These are phyloP conservation scores for Calliopsis andreniformis DNA, from an alignment of 1,140 invertebrate genomes.

Conservation along the genomic window DNA sequence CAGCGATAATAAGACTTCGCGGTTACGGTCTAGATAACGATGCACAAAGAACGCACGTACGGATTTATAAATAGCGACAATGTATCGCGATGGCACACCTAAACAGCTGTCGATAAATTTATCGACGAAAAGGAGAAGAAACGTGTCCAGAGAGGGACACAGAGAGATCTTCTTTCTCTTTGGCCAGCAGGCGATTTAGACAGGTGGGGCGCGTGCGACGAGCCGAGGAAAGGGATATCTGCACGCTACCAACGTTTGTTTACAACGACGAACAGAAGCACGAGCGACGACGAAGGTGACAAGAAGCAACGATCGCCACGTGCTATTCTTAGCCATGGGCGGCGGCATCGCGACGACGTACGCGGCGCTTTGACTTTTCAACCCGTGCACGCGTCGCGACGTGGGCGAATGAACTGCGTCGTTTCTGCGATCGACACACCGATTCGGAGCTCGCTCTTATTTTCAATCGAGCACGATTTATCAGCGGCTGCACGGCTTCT, in stretches of 20 bases:
- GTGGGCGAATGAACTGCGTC: conserved; percentile 42
- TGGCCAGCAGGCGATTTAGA: not conserved
- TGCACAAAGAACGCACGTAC: not conserved
- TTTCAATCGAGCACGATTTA: conserved; percentile 10
- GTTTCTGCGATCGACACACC: not conserved
- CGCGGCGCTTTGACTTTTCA: conserved; percentile 37
- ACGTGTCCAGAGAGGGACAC: not conserved
- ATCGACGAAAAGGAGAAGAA: not conserved
- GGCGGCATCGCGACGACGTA: conserved; percentile 9
- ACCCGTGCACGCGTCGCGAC: not conserved
- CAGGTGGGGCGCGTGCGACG: not conserved
- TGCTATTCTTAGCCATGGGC: conserved; percentile 41
- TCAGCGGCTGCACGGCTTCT: not conserved
- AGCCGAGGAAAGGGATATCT: not conserved
- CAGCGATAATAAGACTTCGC: not conserved
- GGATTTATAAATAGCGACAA: conserved; percentile 29
- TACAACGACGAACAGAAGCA: not conserved
- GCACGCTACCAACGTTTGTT: conserved; percentile 2
- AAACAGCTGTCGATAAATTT: conserved; percentile 14
- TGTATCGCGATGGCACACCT: not conserved
- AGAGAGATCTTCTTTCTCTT: not conserved
- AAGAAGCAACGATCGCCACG: conserved; percentile 33
- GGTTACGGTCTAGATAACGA: conserved; percentile 12
- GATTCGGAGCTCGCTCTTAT: not conserved
- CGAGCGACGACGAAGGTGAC: conserved; percentile 8